phyloP scores from a whole-genome alignment of 2,888 invertebrate species.

The Chymomyza amoena region DNA sequence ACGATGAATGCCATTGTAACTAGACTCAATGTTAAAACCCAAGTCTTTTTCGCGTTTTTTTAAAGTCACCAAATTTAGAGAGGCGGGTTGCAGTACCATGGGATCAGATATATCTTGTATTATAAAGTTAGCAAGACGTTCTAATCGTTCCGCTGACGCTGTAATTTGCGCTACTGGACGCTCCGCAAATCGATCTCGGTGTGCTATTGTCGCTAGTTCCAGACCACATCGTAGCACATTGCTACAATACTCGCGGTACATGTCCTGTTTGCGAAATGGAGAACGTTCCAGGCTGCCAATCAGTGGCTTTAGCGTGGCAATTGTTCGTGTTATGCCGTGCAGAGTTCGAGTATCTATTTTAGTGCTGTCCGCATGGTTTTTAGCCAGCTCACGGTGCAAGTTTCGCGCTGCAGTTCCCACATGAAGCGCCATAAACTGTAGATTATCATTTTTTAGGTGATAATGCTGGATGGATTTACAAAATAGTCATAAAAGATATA shows the following conservation, averaged over 20 bases:
- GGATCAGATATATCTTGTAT: conserved; percentile 94
- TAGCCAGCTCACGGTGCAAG: conserved; percentile 84
- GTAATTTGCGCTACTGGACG: conserved; percentile 87
- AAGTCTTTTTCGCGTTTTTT: conserved; percentile 92
- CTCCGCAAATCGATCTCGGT: conserved; percentile 93
- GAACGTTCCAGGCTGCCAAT: conserved; percentile 93
- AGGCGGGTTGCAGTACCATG: conserved; percentile 93
- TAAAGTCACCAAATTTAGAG: conserved; percentile 91
- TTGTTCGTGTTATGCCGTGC: conserved; percentile 91
- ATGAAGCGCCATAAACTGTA: conserved; percentile 92
- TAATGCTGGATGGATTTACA: conserved; percentile 84
- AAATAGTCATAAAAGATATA: background rate
- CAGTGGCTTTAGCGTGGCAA: conserved; percentile 90
- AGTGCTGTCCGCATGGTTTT: conserved; percentile 80
- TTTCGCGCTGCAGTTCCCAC: conserved; percentile 91
- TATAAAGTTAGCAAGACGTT: conserved; percentile 89
- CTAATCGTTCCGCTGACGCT: conserved; percentile 86
- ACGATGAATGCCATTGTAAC: conserved; percentile 88
- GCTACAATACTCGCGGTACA: conserved; percentile 85
- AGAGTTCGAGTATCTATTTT: conserved; percentile 89
- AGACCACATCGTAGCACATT: conserved; percentile 88
- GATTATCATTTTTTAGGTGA: conserved; percentile 93
- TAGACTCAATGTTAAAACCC: conserved; percentile 93
- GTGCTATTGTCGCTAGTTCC: conserved; percentile 94
- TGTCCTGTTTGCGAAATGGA: conserved; percentile 78